Evolutionary conservation across 2,113 vertebrate species (phyloP), one percentile per base, ranked within the genome.

Genomic region (Neogale vison): DNA sequence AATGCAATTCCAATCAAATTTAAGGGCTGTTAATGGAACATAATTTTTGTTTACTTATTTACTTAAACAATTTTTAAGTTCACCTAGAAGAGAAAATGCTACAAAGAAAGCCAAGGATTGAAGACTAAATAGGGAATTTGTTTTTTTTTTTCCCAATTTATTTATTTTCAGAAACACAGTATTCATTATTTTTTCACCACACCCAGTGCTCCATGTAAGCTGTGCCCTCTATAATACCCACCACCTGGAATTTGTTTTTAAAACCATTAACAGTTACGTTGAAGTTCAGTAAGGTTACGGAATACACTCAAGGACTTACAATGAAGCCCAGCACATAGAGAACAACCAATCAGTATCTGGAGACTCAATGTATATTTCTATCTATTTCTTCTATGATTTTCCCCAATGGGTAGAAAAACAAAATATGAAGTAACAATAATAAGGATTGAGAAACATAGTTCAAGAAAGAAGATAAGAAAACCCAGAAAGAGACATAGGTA

Each of bases 391-490:
- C 39, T 45, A 7, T 45, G 17, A 36, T 69, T 95, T 83, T 0
- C n/a, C n/a, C 17, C 24, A 57, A 76, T 80, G 83, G 5, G 72
- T 26, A 34, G 2, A 82, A 71, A 95, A 82, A 87, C 7, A 74
- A 96, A 96, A 90, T 88, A 59, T 15, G 80, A 71, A 93, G 72
- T 45, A 31, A 63, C 6, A 45, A 20, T 93, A 45, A 86, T 82
- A 50, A 96, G 15, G 6, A 45, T 15, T 63, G 36, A 91, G 45
- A 85, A 87, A 81, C 79, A 57, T 59, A 31, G 93, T 61, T 94
- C 3, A 79, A 90, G 42, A 42, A 95, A 81, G 31, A 26, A 95
- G 18, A 76, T 65, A 39, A 84, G 90, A 96, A 97, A 96, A 81
- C 47, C 11, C 14, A 69, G 45, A 84, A 84, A 77, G 52, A 79